A percentile compares a stretch with the other conserved stretches of the same genome.
Evolutionary conservation across 2,113 vertebrate species (phyloP).

Genomic region (Rissa tridactyla): DNA sequence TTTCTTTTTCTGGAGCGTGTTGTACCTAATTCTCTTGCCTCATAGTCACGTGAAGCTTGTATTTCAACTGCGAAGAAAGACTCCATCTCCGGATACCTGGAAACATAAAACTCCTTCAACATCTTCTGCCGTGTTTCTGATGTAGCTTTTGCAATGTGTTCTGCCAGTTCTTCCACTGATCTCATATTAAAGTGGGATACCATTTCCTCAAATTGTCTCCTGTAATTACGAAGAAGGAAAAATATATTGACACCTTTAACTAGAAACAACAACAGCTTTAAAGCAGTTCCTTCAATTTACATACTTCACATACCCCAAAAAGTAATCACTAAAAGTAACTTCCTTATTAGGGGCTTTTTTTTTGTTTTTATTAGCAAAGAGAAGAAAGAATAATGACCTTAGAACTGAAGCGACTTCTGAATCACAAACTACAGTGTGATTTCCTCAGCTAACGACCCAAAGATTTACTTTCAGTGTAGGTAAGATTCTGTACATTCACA

Average conservation of each 20-base stretch:
- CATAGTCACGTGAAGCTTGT: not conserved
- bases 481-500: not conserved
- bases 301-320: not conserved
- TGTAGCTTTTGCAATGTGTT: constrained; percentile 70
- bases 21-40: not conserved
- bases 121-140: constrained; percentile 81
- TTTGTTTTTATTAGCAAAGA: not conserved
- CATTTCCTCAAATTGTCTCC: constrained; percentile 91
- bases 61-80: constrained; percentile 58
- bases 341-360: not conserved
- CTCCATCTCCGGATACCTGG: constrained; percentile 75
- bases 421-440: not conserved
- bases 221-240: constrained; percentile 67
- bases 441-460: not conserved
- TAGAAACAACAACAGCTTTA: not conserved
- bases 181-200: constrained; percentile 74
- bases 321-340: not conserved
- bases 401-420: not conserved
- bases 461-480: not conserved
- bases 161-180: constrained; percentile 80
- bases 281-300: not conserved
- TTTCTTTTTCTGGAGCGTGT: constrained; percentile 18
- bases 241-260: not conserved
- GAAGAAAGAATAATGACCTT: not conserved
- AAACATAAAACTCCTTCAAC: constrained; percentile 82